Evolutionary conservation across 1,140 invertebrate genomes (phyloP), one percentile per base, ranked within the genome.

Genomic region (Brachionus rotundiformis): DNA sequence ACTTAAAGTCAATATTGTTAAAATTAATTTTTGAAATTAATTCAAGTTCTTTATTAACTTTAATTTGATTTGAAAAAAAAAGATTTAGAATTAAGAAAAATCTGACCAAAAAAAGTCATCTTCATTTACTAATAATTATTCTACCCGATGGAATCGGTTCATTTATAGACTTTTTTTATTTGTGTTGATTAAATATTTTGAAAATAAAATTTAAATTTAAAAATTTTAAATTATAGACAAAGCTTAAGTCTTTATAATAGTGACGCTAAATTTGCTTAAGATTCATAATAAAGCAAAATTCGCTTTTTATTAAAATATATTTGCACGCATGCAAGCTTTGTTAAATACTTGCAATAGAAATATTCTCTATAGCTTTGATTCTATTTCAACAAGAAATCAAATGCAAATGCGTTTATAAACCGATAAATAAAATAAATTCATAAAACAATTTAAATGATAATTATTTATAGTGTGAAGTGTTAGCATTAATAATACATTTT

Each of bases 341-440:
- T 36, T 33, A 19, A 68, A 33, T 68, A 10, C 31, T 68, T 68
- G 27, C 31, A 36, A 68, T 3, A n/a, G n/a, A 31, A 33, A 68
- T 33, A 33, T 68, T 68, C 16, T 41, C 8, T 63, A 63, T 63
- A 13, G 61, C n/a, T 68, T 68, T 19, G 29, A 68, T 39, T 36
- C 29, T 68, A 63, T 36, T 68, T 13, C 63, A 68, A 33, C 63
- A 23, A 54, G 23, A 54, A 54, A 54, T 68, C 31, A 36, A 68
- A 68, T 36, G 27, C 63, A 68, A 68, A 68, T 68, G 63, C 63
- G 63, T 36, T 36, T 68, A 68, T 68, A 68, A 68, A 68, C 63
- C 63, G 63, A 68, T 68, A 68, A n/a, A 33, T 33, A 68, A 63
- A 29, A 33, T 33, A 63, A 29, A 63, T 63, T 63, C 61, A 63